Conservation (phyloP, 2,797 vertebrate species). For the Liparis tanakae region DNA sequence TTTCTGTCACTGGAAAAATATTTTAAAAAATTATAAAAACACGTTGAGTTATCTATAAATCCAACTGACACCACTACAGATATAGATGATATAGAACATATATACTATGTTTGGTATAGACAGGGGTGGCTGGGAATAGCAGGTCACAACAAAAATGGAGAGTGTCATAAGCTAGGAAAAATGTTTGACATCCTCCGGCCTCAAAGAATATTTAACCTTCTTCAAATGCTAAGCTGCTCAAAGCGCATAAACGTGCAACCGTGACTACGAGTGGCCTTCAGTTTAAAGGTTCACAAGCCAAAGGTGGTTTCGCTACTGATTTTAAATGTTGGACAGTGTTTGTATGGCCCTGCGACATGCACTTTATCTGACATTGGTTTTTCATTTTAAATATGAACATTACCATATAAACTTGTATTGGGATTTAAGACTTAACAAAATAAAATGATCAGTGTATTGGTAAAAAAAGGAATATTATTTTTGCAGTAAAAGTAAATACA, state of each 20-base stretch:
- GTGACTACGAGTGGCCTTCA: neutral
- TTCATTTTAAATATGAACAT: slow-evolving; percentile 7
- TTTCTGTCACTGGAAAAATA: neutral
- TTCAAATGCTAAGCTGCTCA: neutral
- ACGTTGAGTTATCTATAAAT: neutral
- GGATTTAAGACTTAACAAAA: neutral
- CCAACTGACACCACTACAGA: neutral
- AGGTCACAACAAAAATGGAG: neutral
- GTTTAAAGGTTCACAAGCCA: neutral
- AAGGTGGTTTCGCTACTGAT: neutral
- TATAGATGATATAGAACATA: neutral
- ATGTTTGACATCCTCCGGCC: neutral
- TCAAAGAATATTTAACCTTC: neutral
- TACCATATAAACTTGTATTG: neutral
- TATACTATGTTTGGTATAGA: neutral
- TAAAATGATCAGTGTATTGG: neutral
- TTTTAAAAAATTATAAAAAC: neutral
- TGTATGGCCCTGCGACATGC: neutral
- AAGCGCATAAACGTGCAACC: neutral
- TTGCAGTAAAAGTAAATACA: neutral
- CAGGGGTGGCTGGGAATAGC: neutral
- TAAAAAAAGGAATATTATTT: slow-evolving; percentile 11
- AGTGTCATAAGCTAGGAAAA: neutral
- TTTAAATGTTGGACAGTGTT: neutral
- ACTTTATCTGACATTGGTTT: neutral